A percentile compares a stretch with the other conserved stretches of the same genome.
Evolutionary conservation across 2,113 vertebrate genomes (phyloP).

Genomic region (Ondatra zibethicus): DNA sequence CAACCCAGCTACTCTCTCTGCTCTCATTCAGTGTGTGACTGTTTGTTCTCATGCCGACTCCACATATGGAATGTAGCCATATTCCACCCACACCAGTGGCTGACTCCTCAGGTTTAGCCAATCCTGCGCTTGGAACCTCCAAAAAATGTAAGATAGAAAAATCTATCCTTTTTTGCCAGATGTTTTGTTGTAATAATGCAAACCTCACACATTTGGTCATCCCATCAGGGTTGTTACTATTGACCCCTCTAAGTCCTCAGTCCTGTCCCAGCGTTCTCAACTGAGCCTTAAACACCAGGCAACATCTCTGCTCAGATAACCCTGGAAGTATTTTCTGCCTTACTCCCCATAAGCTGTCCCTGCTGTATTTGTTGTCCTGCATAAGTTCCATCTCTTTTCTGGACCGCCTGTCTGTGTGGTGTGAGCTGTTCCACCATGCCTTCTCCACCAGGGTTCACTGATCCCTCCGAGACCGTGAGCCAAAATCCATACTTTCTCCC

Average conservation of each 20-base stretch:
- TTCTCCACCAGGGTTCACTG: neutral
- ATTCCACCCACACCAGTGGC: neutral
- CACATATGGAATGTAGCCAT: neutral
- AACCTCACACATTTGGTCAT: neutral
- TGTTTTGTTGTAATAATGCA: neutral
- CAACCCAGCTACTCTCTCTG: neutral
- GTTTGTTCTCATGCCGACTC: neutral
- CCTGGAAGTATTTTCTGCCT: fast-evolving
- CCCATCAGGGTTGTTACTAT: neutral
- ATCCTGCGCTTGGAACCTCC: neutral
- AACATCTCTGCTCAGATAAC: neutral
- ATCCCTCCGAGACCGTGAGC: neutral
- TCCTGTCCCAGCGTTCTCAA: neutral
- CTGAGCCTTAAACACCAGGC: neutral
- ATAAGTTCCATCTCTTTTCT: neutral
- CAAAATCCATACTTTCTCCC: neutral
- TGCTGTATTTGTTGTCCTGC: neutral
- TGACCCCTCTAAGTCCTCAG: neutral
- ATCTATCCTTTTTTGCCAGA: neutral
- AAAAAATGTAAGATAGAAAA: neutral
- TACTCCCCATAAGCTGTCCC: fast-evolving
- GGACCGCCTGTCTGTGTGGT: fast-evolving
- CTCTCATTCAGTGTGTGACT: neutral
- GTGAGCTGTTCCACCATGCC: neutral
- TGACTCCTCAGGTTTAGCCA: neutral